Conservation (phyloP, 1,140 invertebrate genomes). For the Drosophila pruinosa region DNA sequence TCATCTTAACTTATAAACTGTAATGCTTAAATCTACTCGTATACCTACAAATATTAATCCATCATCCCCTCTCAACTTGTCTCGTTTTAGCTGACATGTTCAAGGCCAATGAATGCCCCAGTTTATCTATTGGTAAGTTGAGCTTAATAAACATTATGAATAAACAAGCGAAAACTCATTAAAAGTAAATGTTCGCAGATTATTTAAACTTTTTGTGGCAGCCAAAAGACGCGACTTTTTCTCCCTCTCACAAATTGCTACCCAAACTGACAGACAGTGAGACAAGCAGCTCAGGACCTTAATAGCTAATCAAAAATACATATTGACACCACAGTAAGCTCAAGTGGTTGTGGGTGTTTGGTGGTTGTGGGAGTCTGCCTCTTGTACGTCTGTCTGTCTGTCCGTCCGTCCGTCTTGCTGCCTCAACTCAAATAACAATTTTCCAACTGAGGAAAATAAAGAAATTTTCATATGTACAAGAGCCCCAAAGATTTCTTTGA, state of each 20-base stretch:
- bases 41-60: background rate
- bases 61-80: background rate
- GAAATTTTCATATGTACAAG: background rate
- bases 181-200: slow-evolving; percentile 33
- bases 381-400: background rate
- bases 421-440: slow-evolving; percentile 1
- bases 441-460: slow-evolving; percentile 1
- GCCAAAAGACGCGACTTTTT: slow-evolving; percentile 18
- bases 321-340: slow-evolving; percentile 40
- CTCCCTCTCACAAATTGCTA: background rate
- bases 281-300: slow-evolving; percentile 16
- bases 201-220: slow-evolving; percentile 41
- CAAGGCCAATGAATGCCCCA: slow-evolving; percentile 33
- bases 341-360: background rate
- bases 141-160: slow-evolving; percentile 23
- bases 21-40: no score
- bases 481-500: background rate
- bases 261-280: background rate
- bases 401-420: no score
- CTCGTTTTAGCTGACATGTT: slow-evolving; percentile 68
- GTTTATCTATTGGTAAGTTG: slow-evolving; percentile 66
- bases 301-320: slow-evolving; percentile 78
- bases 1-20: background rate
- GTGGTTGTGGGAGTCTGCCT: background rate
- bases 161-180: slow-evolving; percentile 39